A percentile compares a stretch with the other conserved stretches of the same genome.
Evolutionary conservation across 2,797 vertebrate species (phyloP).

Genomic region (Bradypodion ventrale): DNA sequence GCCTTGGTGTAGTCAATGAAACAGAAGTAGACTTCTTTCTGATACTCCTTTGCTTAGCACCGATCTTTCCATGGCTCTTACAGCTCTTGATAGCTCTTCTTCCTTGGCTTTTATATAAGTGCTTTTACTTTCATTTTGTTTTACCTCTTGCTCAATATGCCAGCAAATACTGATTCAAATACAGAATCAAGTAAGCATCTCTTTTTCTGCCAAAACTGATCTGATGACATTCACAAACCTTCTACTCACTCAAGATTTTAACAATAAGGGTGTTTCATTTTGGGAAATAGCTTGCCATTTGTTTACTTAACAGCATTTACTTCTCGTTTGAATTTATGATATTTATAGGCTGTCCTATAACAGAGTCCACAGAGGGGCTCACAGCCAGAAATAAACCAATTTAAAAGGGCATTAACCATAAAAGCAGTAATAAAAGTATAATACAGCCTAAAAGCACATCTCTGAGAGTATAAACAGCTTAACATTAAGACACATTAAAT

Average conservation of each 20-base stretch:
- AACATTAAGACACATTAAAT: background rate
- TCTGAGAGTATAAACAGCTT: background rate
- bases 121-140: too few relatives aligned
- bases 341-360: background rate
- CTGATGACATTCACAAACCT: background rate
- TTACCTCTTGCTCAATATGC: too few relatives aligned
- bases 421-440: conserved; percentile 7
- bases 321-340: background rate
- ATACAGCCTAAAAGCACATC: background rate
- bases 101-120: too few relatives aligned
- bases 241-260: background rate
- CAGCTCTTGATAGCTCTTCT: too few relatives aligned
- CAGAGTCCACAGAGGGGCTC: background rate
- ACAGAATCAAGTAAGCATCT: background rate
- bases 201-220: background rate
- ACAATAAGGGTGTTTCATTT: background rate
- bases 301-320: background rate
- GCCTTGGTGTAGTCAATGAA: too few relatives aligned
- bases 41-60: too few relatives aligned
- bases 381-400: background rate
- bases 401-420: conserved; percentile 15
- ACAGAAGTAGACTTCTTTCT: too few relatives aligned
- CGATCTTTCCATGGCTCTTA: too few relatives aligned
- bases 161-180: too few relatives aligned
- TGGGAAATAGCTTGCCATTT: background rate